These are phyloP conservation scores for Arbacia lixula DNA, from an alignment of 53 echinoderm and acorn worm genomes.

Conservation along the genomic window DNA sequence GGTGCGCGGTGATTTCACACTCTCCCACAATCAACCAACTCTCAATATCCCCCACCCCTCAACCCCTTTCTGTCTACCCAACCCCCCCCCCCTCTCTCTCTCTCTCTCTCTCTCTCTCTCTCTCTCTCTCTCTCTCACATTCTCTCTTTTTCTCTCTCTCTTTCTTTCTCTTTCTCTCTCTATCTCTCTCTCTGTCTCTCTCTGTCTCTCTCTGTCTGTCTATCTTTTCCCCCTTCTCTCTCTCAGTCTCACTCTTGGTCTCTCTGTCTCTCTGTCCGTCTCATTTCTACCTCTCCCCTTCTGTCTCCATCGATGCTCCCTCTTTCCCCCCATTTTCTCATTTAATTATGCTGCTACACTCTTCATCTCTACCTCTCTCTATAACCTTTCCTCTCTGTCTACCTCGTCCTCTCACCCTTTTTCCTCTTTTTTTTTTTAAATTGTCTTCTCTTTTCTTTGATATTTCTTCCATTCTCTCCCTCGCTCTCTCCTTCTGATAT, in stretches of 20 bases:
- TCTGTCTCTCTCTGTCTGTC: too few species aligned
- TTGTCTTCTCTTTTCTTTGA: background rate
- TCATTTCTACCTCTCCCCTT: background rate
- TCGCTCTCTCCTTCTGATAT: background rate
- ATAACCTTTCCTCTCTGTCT: background rate
- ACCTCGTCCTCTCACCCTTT: background rate
- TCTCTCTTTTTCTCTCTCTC: background rate
- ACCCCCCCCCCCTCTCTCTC: background rate
- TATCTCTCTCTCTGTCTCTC: background rate
- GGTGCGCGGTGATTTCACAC: constrained; percentile 54
- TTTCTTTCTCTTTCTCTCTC: background rate
- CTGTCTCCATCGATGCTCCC: background rate
- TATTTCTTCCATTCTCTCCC: background rate
- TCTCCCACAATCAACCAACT: constrained; percentile 7
- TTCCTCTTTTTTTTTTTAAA: background rate
- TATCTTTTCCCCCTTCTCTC: background rate
- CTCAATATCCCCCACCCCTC: background rate
- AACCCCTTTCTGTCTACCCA: background rate
- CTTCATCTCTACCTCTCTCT: background rate
- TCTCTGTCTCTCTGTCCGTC: background rate
- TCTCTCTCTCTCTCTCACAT: background rate
- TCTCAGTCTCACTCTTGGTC: background rate
- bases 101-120: background rate
- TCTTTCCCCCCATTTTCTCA: background rate
- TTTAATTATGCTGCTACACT: background rate